Conservation (phyloP, 2,113 vertebrate genomes). For the Ceyx melanurus region DNA sequence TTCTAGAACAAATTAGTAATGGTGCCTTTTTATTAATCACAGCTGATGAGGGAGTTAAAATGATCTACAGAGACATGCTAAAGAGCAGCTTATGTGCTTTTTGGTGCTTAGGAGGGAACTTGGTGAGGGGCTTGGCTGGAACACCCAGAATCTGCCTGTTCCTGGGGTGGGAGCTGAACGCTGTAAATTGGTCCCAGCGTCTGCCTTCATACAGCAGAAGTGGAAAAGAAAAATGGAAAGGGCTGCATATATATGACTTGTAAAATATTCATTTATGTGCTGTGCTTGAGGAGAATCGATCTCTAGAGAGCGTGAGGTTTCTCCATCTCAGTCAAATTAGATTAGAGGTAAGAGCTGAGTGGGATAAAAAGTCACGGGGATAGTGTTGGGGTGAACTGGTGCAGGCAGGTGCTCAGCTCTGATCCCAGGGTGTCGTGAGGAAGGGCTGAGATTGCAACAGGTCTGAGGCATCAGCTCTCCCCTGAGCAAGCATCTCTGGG, state of each 20-base stretch:
- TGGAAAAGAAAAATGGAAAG: slow-evolving; percentile 13
- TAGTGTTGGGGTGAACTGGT: fast-evolving
- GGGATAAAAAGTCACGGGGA: neutral
- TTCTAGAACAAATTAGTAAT: neutral
- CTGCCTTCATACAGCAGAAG: neutral
- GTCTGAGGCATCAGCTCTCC: fast-evolving
- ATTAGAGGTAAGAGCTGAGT: slow-evolving; percentile 3
- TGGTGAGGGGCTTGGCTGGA: neutral
- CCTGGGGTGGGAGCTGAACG: neutral
- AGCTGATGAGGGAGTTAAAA: neutral
- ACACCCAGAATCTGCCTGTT: fast-evolving
- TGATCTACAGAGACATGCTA: neutral
- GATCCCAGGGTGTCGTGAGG: neutral
- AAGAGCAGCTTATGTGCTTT: neutral
- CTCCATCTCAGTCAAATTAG: slow-evolving; percentile 39
- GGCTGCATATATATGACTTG: slow-evolving; percentile 22
- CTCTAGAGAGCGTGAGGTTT: slow-evolving; percentile 21
- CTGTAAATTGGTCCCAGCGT: fast-evolving
- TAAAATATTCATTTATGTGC: slow-evolving; percentile 58
- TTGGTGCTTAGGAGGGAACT: neutral
- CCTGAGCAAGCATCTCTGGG: neutral
- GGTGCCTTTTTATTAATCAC: neutral
- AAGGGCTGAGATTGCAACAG: neutral
- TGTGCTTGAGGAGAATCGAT: slow-evolving; percentile 14
- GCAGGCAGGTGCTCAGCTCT: neutral